Conservation (phyloP, 2,888 invertebrate genomes). For the Copidosoma aretas region DNA sequence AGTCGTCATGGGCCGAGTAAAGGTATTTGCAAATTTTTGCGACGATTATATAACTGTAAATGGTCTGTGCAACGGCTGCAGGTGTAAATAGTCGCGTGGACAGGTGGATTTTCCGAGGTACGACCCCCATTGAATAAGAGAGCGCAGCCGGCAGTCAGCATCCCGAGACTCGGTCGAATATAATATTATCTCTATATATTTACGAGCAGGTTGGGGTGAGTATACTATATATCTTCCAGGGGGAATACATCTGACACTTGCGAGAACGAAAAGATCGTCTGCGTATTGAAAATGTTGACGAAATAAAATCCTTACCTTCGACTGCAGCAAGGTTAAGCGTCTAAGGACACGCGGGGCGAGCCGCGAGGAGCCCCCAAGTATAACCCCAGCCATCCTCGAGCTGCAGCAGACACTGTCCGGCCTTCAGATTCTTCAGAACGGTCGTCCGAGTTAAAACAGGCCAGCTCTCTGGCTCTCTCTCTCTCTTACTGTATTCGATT, state of each 20-base stretch:
- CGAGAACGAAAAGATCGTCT: no score
- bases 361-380: conserved; percentile 58
- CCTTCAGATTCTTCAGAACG: conserved; percentile 8
- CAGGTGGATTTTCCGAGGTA: background rate
- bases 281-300: background rate
- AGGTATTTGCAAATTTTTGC: conserved; percentile 11
- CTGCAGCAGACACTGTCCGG: conserved; percentile 35
- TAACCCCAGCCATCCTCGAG: conserved; percentile 58
- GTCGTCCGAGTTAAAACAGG: background rate
- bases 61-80: background rate
- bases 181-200: no score
- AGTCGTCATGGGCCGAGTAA: no score
- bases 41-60: conserved; percentile 35
- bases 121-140: background rate
- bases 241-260: no score
- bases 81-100: conserved; percentile 5
- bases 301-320: conserved; percentile 51
- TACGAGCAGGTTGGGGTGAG: no score
- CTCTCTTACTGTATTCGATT: background rate
- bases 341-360: conserved; percentile 55
- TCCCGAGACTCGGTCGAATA: no score
- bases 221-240: no score
- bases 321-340: conserved; percentile 54
- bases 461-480: background rate
- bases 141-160: no score